A percentile compares a stretch with the other conserved stretches of the same genome.
Conservation (phyloP, 2,888 invertebrate species). For the Thereva nobilitata region DNA sequence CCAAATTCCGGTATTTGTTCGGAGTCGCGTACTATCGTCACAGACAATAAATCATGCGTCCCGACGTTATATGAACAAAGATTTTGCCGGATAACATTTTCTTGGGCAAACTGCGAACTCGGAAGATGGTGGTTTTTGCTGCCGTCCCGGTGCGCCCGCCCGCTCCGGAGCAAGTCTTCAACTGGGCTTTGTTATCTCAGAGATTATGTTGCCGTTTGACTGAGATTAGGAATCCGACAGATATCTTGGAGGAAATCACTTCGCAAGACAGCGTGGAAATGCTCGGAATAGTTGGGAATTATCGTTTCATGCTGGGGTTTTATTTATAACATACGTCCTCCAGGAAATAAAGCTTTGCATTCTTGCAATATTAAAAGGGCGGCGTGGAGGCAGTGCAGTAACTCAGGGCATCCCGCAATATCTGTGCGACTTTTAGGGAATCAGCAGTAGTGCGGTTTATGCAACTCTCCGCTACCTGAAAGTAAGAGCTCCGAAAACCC, state of each 20-base stretch:
- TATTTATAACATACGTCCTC: background rate
- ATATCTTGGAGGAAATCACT: conserved; percentile 11
- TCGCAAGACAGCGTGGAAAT: background rate
- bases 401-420: too few species aligned
- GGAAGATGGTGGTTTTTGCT: conserved; percentile 5
- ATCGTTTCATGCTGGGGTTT: conserved; percentile 2
- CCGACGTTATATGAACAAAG: conserved; percentile 18
- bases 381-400: too few species aligned
- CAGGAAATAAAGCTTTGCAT: too few species aligned
- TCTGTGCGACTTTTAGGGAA: too few species aligned
- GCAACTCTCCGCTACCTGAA: too few species aligned
- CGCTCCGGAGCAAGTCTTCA: background rate
- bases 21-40: conserved; percentile 1
- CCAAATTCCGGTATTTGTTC: too few species aligned
- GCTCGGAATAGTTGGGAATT: conserved; percentile 10
- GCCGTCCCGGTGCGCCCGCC: background rate
- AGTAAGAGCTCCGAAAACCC: too few species aligned
- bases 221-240: conserved; percentile 23
- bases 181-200: conserved; percentile 2
- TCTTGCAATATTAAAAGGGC: too few species aligned
- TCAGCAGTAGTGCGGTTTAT: too few species aligned
- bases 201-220: conserved; percentile 21
- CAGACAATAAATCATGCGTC: conserved; percentile 21
- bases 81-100: conserved; percentile 17
- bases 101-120: conserved; percentile 6